Base-by-base conservation (phyloP, 2,888 invertebrate genomes). In the Pristionchus fissidentatus region DNA sequence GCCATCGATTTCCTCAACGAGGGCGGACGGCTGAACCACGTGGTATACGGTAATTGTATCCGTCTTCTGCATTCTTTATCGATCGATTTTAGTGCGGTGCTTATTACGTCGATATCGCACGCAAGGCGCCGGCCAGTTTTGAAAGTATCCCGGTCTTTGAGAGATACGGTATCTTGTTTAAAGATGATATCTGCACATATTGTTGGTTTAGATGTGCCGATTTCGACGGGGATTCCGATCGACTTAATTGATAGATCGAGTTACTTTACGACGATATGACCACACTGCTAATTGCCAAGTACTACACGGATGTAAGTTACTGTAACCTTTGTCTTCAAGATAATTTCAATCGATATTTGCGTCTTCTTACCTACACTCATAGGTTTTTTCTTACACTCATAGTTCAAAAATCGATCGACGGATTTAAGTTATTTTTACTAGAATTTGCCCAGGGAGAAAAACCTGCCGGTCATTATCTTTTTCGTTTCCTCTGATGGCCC, bases 211-310 rank as follows among this genome's bases (percentile, higher is more conserved):
- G n/a, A n/a, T n/a, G n/a, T n/a, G n/a, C n/a, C n/a, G n/a, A n/a
- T n/a, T n/a, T n/a, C n/a, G n/a, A n/a, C n/a, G n/a, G n/a, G n/a
- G n/a, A 99, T 93, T 98, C 97, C 0, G 99, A 99, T 93, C 94
- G 99, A 73, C 93, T 99, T 52, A 95, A 99, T 10, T 43, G 10
- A 13, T 8, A 77, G 49, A 29, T 77, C 13, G 77, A 77, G 26
- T 94, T 99, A 3, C 92, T 99, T 73, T 99, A 99, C 93, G 99
- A 99, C 0, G 99, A 99, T 93, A 95, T 96, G 90, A 98, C 99
- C 91, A 97, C 97, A 0, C 96, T 96, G 0, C 93, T 99, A 35
- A 93, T 94, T 86, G 90, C 92, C 35, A 87, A 84, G 43, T 92
- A 87, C 83, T 77, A 91, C 81, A 80, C 81, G 5, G 88, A 90